Evolutionary conservation across 2,888 invertebrate species (phyloP), one percentile per base, ranked within the genome.

Genomic region (Pheosia tremula): DNA sequence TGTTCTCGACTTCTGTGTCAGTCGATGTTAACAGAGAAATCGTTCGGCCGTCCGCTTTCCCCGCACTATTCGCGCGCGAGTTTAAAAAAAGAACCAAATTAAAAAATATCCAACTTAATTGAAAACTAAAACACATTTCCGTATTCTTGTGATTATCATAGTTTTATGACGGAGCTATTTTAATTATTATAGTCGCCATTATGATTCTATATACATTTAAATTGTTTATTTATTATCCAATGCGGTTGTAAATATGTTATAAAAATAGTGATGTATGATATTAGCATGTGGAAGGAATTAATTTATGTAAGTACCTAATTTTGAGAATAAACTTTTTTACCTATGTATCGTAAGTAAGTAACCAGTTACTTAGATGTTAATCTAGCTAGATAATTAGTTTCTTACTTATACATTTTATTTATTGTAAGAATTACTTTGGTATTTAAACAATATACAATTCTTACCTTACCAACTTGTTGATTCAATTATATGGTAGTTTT

Each of bases 21-120:
- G 88, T 90, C 84, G 83, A 80, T 81, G 77, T 77, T 79, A 80
- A 81, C 81, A 77, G 91, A 83, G 91, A 90, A 90, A 90, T 88
- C 91, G 84, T 81, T 81, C 83, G 87, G 68, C 71, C 69, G 70
- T 71, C 76, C 78, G 77, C 91, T 90, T 91, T 91, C 91, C 89
- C 90, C 83, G 73, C 88, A 85, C 88, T 87, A 86, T 43, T 37
- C 43, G 61, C 24, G 67, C 67, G 75, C 71, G 75, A 64, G 66
- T 73, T 72, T 61, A 61, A 69, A 70, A 72, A 74, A 72, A 67
- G 55, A 41, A 52, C 60, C 64, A 36, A 7, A 58, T 62, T 63
- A 67, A 59, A 61, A 66, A 63, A 58, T 62, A 43, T 54, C 39
- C 57, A 61, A 59, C 60, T 37, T 56, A 13, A 13, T 56, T 56